phyloP scores from a whole-genome alignment of 2,888 invertebrate genomes.

The Eupelmus urozonus region DNA sequence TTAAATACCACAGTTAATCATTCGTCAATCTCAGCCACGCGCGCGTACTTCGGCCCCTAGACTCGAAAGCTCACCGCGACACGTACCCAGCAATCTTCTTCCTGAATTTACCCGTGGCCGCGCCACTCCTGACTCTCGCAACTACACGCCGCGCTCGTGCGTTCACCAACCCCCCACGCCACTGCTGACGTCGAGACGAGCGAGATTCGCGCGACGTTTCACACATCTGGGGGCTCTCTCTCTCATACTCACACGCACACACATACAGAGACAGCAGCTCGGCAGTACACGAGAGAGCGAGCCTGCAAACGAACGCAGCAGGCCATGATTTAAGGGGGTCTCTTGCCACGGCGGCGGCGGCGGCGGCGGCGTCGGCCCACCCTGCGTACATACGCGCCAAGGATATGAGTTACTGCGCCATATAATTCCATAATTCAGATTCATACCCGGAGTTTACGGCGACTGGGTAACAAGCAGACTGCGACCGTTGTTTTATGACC shows the following conservation, averaged over 20 bases:
- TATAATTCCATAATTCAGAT: slow-evolving; percentile 73
- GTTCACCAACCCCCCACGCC: too few species aligned
- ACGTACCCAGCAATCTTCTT: background rate
- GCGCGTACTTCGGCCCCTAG: too few species aligned
- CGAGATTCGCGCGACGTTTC: slow-evolving; percentile 45
- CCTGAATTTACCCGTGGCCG: background rate
- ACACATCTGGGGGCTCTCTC: slow-evolving; percentile 32
- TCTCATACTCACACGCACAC: slow-evolving; percentile 10
- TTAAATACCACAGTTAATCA: too few species aligned
- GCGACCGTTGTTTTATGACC: slow-evolving; percentile 70
- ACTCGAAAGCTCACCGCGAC: background rate
- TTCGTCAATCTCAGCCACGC: too few species aligned
- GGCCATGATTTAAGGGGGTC: slow-evolving; percentile 67
- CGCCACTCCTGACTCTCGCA: too few species aligned
- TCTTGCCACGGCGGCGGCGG: slow-evolving; percentile 8
- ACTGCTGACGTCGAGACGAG: slow-evolving; percentile 13
- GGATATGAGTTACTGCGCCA: slow-evolving; percentile 72
- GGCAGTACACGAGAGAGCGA: background rate
- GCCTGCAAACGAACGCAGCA: slow-evolving; percentile 67
- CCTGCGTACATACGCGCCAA: slow-evolving; percentile 65
- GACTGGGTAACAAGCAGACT: slow-evolving; percentile 72
- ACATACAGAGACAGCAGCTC: background rate
- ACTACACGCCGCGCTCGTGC: background rate
- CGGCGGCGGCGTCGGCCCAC: slow-evolving; percentile 60
- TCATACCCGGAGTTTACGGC: slow-evolving; percentile 72